Evolutionary conservation across 2,113 vertebrate species (phyloP).

Genomic region (Pogonocichla stellata): DNA sequence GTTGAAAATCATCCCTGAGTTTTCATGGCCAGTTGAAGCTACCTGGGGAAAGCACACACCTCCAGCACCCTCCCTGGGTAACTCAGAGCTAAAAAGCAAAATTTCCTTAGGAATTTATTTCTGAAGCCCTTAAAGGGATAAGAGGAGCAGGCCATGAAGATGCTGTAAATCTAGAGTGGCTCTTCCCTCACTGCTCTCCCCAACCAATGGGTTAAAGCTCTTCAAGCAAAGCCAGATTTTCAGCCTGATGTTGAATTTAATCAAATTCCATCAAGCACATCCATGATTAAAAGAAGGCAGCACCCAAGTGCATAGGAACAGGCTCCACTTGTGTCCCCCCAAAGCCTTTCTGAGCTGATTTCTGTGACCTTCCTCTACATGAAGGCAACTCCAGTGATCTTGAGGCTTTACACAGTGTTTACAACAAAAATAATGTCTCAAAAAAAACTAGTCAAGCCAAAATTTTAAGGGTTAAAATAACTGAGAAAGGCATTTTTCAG

Average conservation of each 20-base stretch:
- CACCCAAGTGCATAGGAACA: not conserved
- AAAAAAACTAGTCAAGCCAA: not conserved
- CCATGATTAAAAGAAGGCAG: not conserved
- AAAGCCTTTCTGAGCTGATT: not conserved
- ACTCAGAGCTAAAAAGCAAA: not conserved
- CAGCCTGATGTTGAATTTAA: not conserved
- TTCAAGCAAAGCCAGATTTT: not conserved
- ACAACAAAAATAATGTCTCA: not conserved
- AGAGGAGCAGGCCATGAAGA: not conserved
- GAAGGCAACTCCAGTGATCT: not conserved
- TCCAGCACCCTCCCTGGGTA: not conserved
- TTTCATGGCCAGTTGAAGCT: not conserved
- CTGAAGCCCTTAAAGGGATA: not conserved
- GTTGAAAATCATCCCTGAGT: not conserved
- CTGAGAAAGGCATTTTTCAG: not conserved
- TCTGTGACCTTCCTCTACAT: not conserved
- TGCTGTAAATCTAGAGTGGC: not conserved
- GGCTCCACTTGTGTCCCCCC: not conserved
- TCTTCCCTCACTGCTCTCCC: not conserved
- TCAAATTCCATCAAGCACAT: not conserved
- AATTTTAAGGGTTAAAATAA: not conserved
- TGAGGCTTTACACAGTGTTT: not conserved
- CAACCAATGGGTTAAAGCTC: not conserved
- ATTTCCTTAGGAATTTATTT: not conserved
- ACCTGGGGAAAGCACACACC: not conserved